Percentiles rank a stretch among this genome's conserved stretches.
Evolutionary conservation across 2,113 vertebrate genomes (phyloP).

Genomic region (Octodon degus): DNA sequence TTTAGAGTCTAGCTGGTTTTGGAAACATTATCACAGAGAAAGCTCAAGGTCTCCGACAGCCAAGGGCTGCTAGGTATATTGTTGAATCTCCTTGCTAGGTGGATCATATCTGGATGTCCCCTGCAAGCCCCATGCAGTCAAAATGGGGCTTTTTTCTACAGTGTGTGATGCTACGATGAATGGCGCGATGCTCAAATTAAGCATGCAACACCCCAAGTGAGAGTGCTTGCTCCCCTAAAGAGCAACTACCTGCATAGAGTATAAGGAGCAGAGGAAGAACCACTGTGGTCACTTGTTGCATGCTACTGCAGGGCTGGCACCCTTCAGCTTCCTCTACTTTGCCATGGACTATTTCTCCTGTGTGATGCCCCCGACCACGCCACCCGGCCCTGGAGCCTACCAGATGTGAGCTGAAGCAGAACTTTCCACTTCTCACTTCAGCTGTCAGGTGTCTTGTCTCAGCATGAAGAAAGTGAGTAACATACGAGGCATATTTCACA

Average conservation of each 20-base stretch:
- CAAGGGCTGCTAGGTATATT: background rate
- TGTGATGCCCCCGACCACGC: background rate
- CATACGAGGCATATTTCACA: background rate
- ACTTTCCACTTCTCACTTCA: background rate
- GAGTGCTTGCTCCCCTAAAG: background rate
- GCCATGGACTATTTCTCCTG: background rate
- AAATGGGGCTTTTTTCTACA: background rate
- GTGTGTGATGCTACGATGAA: background rate
- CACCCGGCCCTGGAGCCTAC: background rate
- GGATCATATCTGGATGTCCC: background rate
- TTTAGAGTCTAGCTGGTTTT: background rate
- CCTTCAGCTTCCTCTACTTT: background rate
- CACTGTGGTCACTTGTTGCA: background rate
- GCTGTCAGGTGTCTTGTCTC: background rate
- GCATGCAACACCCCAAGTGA: rapidly evolving
- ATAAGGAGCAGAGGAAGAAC: background rate
- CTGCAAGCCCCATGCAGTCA: background rate
- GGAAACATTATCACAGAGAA: background rate
- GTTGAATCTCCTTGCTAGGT: background rate
- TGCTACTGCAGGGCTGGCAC: background rate
- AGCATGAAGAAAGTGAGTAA: background rate
- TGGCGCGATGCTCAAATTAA: background rate
- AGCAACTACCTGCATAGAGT: background rate
- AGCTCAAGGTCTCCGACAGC: background rate
- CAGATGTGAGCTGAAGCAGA: background rate